A percentile compares a stretch with the other conserved stretches of the same genome.
Conservation (phyloP, 2,113 vertebrate genomes). For the Limnothrissa miodon region DNA sequence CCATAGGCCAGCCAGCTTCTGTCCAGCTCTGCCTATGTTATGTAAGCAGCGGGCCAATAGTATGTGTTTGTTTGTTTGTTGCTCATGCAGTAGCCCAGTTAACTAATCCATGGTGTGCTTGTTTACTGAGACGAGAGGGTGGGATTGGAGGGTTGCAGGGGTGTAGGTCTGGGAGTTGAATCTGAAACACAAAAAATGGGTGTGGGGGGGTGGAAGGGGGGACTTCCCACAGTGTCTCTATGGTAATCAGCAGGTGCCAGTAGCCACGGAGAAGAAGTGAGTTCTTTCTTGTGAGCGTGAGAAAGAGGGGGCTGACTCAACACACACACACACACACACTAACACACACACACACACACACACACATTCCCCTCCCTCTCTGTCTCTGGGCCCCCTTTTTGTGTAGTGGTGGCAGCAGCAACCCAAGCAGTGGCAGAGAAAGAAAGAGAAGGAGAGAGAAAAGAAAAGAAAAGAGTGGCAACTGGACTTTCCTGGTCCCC, state of each 20-base stretch:
- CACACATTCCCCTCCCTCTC: conserved; percentile 41
- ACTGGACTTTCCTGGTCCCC: conserved; percentile 50
- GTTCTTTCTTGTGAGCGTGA: conserved; percentile 85
- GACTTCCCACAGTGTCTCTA: conserved; percentile 81
- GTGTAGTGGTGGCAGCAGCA: conserved; percentile 61
- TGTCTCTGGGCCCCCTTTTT: conserved; percentile 44
- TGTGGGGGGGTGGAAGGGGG: conserved; percentile 49
- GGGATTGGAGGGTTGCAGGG: background rate
- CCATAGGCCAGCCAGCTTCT: background rate
- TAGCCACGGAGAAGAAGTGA: conserved; percentile 78
- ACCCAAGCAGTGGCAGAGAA: conserved; percentile 55
- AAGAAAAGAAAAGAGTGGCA: conserved; percentile 48
- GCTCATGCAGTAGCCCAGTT: conserved; percentile 71
- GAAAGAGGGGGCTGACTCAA: conserved; percentile 74
- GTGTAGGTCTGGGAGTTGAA: conserved; percentile 52
- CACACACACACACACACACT: background rate
- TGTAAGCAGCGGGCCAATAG: background rate
- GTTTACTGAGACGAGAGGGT: conserved; percentile 64
- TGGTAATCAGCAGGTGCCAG: conserved; percentile 93
- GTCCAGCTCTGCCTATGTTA: conserved; percentile 1
- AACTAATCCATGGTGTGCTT: conserved; percentile 75
- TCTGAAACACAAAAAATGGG: conserved; percentile 65
- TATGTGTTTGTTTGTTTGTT: conserved; percentile 69
- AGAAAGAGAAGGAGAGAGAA: conserved; percentile 50
- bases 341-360: conserved; percentile 20